phyloP scores from a whole-genome alignment of 2,888 invertebrate genomes.

The Gasteruption jaculator region DNA sequence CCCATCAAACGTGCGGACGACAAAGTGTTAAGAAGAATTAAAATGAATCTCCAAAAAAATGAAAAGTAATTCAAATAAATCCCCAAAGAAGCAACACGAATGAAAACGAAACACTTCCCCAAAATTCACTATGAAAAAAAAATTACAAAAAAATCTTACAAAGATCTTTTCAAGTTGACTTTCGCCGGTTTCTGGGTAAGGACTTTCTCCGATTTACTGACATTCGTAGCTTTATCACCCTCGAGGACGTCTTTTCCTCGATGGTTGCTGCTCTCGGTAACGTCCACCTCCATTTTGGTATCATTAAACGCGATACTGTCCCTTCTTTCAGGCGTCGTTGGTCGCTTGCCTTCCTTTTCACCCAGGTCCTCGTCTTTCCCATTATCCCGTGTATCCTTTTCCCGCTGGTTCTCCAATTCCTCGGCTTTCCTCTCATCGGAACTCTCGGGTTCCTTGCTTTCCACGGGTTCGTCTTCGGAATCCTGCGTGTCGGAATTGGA shows the following conservation, averaged over 20 bases:
- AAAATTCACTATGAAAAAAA: background rate
- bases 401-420: slow-evolving; percentile 24
- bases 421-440: slow-evolving; percentile 25
- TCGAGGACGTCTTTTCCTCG: too few relatives aligned
- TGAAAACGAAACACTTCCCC: too few relatives aligned
- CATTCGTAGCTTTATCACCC: background rate
- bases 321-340: slow-evolving; percentile 21
- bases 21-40: slow-evolving; percentile 4
- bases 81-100: too few relatives aligned
- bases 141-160: slow-evolving; percentile 36
- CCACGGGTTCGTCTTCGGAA: slow-evolving; percentile 40
- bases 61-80: slow-evolving; percentile 8
- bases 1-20: too few relatives aligned
- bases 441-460: slow-evolving; percentile 16
- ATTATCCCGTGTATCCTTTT: slow-evolving; percentile 22
- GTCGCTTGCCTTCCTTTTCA: slow-evolving; percentile 1
- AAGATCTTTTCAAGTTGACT: slow-evolving; percentile 48
- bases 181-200: slow-evolving; percentile 40
- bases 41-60: slow-evolving; percentile 9
- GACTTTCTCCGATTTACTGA: background rate
- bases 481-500: slow-evolving; percentile 44
- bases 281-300: slow-evolving; percentile 26
- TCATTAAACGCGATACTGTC: slow-evolving; percentile 22
- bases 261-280: slow-evolving; percentile 25
- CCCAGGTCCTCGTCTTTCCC: slow-evolving; percentile 18